phyloP scores from a whole-genome alignment of 2,113 vertebrate genomes.

The Tenrec ecaudatus region DNA sequence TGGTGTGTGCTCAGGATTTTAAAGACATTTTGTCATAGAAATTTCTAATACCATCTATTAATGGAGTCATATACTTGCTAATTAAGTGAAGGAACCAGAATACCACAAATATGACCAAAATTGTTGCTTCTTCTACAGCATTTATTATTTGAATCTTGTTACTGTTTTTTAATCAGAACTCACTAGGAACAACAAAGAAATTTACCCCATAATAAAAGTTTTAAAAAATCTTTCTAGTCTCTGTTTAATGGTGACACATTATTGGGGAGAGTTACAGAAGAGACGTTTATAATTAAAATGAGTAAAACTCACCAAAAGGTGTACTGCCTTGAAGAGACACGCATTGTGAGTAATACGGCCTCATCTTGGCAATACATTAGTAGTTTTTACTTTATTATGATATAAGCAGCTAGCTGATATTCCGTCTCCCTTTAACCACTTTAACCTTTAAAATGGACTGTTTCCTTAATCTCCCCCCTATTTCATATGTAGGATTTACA shows the following conservation, averaged over 20 bases:
- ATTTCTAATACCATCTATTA: constrained; percentile 60
- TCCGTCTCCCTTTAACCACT: too few relatives aligned
- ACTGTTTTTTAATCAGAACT: not conserved
- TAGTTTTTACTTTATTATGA: not conserved
- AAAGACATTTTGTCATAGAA: constrained; percentile 78
- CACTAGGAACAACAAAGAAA: not conserved
- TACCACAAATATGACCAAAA: not conserved
- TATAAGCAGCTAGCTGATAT: not conserved
- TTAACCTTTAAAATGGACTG: too few relatives aligned
- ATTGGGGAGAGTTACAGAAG: not conserved
- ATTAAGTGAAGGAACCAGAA: constrained; percentile 70
- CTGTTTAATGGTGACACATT: constrained; percentile 8
- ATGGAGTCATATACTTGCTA: constrained; percentile 77
- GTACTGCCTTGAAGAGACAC: not conserved
- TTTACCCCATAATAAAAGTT: not conserved
- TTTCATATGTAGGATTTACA: too few relatives aligned
- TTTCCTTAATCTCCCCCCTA: too few relatives aligned
- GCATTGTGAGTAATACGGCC: not conserved
- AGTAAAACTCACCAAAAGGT: not conserved
- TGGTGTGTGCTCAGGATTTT: constrained; percentile 64
- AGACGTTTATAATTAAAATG: not conserved
- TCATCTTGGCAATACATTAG: not conserved
- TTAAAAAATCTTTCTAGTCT: not conserved
- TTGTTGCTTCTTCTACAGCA: not conserved
- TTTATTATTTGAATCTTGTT: not conserved